Base-by-base conservation (phyloP, 2,888 invertebrate species). In the Drosophila cracens region DNA sequence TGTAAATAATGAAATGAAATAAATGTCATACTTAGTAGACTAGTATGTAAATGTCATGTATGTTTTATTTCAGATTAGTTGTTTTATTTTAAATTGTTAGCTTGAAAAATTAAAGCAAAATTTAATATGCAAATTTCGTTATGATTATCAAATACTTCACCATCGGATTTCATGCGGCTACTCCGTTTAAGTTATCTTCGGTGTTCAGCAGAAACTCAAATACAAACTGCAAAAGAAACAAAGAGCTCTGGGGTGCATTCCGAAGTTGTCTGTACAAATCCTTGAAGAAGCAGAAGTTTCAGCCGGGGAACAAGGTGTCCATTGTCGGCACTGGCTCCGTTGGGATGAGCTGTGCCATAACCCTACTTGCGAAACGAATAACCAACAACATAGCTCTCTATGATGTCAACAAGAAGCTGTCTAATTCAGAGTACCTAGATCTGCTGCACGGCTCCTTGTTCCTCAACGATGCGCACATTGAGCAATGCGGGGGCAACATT, bases 321-420 rank as follows among this genome's bases (percentile, higher is more conserved):
- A 95, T 98, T 62, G 96, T 97, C 16, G 98, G 97, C 3, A 95
- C 96, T 6, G 97, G 98, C 0, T 95, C 96, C 92, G 97, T 98
- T 58, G 98, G 98, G 64, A 97, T 97, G 97, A 97, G 97, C 0
- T 96, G 96, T 73, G 97, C 97, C 48, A 96, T 97, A 93, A 95
- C 96, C 60, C 94, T 97, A 90, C 94, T 98, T 40, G 95, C 96
- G 13, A 96, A 97, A 94, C 96, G 95, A 60, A 94, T 97, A 11
- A 95, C 96, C 0, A 96, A 95, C 88, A 96, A 98, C 85, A 92
- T 98, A 3, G 96, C 95, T 0, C 93, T 98, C 68, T 95, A 97
- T 16, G 98, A 98, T 93, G 94, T 95, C 8, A 94, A 96, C 93
- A 95, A 94, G 10, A 96, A 97, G 85, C 97, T 97, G 91, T 93